phyloP scores from a whole-genome alignment of 2,113 vertebrate species.

The Odocoileus hemionus region DNA sequence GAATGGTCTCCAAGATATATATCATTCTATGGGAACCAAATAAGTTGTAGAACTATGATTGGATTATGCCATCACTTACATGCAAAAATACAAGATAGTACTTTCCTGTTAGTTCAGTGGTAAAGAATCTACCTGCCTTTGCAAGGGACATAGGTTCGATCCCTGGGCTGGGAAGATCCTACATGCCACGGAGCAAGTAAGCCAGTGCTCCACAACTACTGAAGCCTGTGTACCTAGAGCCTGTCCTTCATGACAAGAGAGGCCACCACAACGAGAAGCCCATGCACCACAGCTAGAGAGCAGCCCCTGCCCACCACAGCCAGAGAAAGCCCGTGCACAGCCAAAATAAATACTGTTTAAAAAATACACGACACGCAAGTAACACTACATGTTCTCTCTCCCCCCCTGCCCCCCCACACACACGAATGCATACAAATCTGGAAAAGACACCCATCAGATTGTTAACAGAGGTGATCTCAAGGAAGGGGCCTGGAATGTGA shows the following conservation, averaged over 20 bases:
- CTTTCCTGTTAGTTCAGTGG: neutral
- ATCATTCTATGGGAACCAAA: neutral
- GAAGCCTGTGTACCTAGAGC: neutral
- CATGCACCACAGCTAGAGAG: accelerated
- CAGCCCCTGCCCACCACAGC: neutral
- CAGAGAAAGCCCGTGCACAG: neutral
- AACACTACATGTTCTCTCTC: neutral
- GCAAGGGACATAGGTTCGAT: neutral
- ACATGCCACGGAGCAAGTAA: neutral
- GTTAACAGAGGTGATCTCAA: neutral
- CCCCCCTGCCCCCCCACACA: no score
- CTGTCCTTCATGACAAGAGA: neutral
- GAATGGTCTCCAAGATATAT: neutral
- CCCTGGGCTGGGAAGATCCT: neutral
- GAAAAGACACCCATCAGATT: neutral
- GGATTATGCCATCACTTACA: neutral
- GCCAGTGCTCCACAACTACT: neutral
- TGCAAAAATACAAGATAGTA: neutral
- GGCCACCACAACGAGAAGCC: neutral
- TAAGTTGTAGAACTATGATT: neutral
- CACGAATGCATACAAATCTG: neutral
- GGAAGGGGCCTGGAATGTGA: neutral
- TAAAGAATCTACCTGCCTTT: neutral
- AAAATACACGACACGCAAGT: neutral
- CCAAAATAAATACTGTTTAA: neutral